phyloP scores from a whole-genome alignment of 2,797 vertebrate species.

The Mionectes olivaceus region DNA sequence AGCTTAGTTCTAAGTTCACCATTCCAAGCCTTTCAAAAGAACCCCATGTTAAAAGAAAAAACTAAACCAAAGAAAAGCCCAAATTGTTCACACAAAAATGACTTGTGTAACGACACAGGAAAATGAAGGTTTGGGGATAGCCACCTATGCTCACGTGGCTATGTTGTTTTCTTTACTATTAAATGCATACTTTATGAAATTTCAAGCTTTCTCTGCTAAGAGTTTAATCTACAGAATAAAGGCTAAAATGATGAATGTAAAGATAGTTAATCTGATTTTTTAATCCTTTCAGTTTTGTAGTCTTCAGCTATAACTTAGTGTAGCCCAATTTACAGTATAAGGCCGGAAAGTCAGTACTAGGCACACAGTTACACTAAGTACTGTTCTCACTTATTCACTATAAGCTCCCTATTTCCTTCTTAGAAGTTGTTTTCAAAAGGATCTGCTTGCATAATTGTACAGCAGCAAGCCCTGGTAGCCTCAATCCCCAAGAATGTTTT shows the following conservation, averaged over 20 bases:
- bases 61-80: background rate
- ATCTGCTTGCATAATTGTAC: conserved; percentile 60
- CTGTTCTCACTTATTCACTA: conserved; percentile 36
- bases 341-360: background rate
- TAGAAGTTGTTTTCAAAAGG: conserved; percentile 66
- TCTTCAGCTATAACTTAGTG: background rate
- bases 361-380: conserved; percentile 14
- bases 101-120: background rate
- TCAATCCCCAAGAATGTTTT: conserved; percentile 60
- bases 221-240: background rate
- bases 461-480: conserved; percentile 45
- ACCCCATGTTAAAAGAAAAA: background rate
- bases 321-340: background rate
- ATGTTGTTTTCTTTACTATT: background rate
- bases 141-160: background rate
- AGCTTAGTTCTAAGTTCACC: conserved; percentile 1
- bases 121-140: background rate
- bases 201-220: background rate
- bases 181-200: background rate
- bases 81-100: background rate
- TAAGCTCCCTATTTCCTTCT: conserved; percentile 60
- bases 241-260: background rate
- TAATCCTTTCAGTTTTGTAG: background rate
- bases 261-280: background rate
- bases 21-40: conserved; percentile 8